Percentiles rank a stretch among this genome's conserved stretches.
These are phyloP conservation scores for Lithophane semibrunnea DNA, from an alignment of 2,888 invertebrate species.

Conservation along the genomic window DNA sequence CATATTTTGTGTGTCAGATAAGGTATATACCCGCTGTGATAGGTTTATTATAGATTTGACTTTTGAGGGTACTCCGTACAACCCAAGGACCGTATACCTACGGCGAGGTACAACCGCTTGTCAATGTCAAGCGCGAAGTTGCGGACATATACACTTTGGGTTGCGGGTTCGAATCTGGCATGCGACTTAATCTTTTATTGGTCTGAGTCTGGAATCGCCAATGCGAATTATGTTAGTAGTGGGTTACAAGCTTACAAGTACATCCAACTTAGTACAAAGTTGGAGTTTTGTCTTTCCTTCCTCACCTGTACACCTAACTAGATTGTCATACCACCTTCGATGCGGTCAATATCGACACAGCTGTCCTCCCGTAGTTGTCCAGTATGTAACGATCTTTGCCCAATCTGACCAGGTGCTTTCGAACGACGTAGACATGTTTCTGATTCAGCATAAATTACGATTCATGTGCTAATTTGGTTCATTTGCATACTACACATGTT, in stretches of 20 bases:
- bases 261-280: neutral
- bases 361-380: no score
- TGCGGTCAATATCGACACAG: no score
- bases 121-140: no score
- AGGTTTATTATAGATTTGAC: no score
- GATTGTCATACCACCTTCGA: neutral
- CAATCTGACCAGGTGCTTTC: neutral
- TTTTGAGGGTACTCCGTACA: no score
- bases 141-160: no score
- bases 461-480: neutral
- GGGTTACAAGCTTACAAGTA: neutral
- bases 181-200: neutral
- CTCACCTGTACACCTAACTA: neutral
- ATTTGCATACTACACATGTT: constrained; percentile 10
- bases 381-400: neutral
- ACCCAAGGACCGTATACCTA: no score
- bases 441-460: neutral
- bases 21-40: no score
- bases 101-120: no score
- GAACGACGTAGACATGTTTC: neutral
- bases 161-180: neutral
- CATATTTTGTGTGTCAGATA: neutral
- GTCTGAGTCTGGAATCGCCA: neutral
- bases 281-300: neutral
- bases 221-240: neutral